Conservation (phyloP, 2,888 invertebrate genomes). For the Plusia festucae region DNA sequence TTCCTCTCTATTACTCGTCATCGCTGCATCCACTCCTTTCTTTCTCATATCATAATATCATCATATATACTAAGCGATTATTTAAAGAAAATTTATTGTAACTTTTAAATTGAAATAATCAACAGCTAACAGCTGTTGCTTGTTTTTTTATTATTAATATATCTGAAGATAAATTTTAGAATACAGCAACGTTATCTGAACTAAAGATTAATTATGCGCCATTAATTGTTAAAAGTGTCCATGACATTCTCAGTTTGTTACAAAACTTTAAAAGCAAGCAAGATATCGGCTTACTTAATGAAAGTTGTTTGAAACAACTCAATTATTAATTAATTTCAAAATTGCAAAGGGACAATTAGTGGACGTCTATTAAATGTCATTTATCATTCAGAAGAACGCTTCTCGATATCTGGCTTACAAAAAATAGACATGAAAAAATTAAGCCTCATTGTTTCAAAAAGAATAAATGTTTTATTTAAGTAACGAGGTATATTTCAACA, state of each 20-base stretch:
- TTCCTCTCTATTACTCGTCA: no score
- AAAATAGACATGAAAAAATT: background rate
- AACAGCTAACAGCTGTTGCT: background rate
- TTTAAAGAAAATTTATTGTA: no score
- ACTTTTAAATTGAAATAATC: no score
- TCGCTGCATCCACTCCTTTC: no score
- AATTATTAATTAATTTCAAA: slow-evolving; percentile 40
- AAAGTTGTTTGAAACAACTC: slow-evolving; percentile 34
- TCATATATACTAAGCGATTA: no score
- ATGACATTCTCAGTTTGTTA: slow-evolving; percentile 2
- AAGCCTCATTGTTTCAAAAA: background rate
- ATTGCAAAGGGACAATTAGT: slow-evolving; percentile 5
- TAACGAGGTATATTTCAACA: no score
- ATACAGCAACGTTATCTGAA: background rate
- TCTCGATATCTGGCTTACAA: background rate
- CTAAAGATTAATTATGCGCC: background rate
- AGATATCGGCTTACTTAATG: slow-evolving; percentile 39
- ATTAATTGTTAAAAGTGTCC: slow-evolving; percentile 12
- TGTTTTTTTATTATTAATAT: background rate
- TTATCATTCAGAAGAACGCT: background rate
- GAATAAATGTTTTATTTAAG: no score
- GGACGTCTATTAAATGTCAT: background rate
- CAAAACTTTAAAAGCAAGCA: slow-evolving; percentile 35
- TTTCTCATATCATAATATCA: no score
- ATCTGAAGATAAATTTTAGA: background rate